These are phyloP conservation scores for Botrylloides violaceus DNA, from an alignment of 23 tunicate species.

Conservation along the genomic window DNA sequence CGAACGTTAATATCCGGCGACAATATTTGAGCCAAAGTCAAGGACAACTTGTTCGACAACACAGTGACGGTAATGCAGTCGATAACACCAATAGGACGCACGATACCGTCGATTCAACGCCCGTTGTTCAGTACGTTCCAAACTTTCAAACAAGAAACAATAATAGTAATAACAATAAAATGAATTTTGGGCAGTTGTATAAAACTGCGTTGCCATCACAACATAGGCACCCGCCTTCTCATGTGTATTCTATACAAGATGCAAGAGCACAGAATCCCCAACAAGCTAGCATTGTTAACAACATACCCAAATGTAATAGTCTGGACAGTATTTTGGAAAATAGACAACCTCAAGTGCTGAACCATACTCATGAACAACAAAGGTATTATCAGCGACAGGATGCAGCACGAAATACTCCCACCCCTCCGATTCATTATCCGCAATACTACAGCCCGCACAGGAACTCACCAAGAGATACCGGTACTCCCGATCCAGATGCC, in stretches of 20 bases:
- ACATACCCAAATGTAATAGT: constrained; percentile 12
- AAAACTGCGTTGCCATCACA: too few species aligned
- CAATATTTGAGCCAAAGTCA: constrained; percentile 13
- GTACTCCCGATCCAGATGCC: background rate
- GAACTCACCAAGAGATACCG: background rate
- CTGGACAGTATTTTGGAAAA: constrained; percentile 18
- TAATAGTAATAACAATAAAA: constrained; percentile 5
- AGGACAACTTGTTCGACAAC: constrained; percentile 6
- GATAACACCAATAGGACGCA: constrained; percentile 6
- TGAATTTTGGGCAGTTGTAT: constrained; percentile 10
- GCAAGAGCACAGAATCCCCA: constrained; percentile 1
- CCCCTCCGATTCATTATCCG: background rate
- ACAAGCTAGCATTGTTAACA: background rate
- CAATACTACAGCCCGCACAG: background rate
- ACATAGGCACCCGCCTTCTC: background rate
- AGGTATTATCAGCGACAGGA: background rate
- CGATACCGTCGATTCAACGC: background rate
- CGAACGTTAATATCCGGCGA: constrained; percentile 18
- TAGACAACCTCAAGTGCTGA: background rate
- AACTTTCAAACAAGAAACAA: background rate
- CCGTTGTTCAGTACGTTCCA: background rate
- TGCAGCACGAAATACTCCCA: background rate
- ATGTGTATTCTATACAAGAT: background rate
- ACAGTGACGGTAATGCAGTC: background rate
- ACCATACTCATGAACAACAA: background rate